These are phyloP conservation scores for Eretmocerus hayati DNA, from an alignment of 2,888 invertebrate species.

Conservation along the genomic window DNA sequence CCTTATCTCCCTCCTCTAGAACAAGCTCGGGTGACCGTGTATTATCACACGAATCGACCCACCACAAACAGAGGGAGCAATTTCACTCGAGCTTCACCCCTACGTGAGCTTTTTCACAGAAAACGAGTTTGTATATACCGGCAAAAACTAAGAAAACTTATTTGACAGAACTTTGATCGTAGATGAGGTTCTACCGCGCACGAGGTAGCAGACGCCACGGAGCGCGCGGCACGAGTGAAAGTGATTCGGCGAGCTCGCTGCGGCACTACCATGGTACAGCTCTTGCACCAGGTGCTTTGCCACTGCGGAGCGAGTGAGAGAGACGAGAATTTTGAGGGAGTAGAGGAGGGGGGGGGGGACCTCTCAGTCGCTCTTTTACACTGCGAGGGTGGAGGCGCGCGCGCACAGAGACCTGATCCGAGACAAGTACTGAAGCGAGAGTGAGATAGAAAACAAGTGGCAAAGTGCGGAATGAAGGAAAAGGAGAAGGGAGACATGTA, in stretches of 20 bases:
- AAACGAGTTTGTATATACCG: too few species aligned
- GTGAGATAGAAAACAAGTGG: too few species aligned
- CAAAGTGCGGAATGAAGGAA: background rate
- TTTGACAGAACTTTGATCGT: background rate
- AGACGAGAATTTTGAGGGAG: too few species aligned
- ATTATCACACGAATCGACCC: too few species aligned
- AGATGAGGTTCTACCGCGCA: background rate
- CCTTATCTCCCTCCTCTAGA: conserved; percentile 19
- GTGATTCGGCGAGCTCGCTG: conserved; percentile 17
- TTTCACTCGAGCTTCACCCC: too few species aligned
- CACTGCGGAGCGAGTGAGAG: conserved; percentile 1
- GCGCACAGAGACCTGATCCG: too few species aligned
- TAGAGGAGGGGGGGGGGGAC: conserved; percentile 7
- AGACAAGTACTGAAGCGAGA: too few species aligned
- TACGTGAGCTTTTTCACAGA: too few species aligned
- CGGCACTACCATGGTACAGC: background rate
- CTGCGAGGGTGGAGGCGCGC: too few species aligned
- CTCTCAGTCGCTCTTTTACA: too few species aligned
- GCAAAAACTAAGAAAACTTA: too few species aligned
- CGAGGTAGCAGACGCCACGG: background rate
- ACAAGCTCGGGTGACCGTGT: background rate
- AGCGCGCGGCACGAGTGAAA: conserved; percentile 20
- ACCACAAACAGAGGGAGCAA: too few species aligned
- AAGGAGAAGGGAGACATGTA: conserved; percentile 5
- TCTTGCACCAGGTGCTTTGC: conserved; percentile 12